phyloP scores from a whole-genome alignment of 92 coral and sea anemone genomes.

The Palythoa heliodiscus region DNA sequence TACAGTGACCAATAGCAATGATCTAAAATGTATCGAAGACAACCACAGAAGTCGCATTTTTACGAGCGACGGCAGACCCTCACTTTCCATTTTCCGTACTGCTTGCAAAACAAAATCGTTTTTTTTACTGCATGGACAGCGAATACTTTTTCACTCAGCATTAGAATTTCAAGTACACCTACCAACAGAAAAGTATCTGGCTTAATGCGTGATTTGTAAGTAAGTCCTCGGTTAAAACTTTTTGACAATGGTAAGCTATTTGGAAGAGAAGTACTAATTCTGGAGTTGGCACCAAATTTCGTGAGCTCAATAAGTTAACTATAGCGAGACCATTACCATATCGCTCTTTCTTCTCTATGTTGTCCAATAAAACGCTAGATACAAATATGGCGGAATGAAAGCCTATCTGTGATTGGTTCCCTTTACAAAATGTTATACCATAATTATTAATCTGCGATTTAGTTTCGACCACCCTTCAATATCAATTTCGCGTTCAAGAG shows the following conservation, averaged over 20 bases:
- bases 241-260: background rate
- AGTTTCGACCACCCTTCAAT: constrained; percentile 19
- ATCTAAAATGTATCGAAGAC: background rate
- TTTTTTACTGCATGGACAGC: background rate
- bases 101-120: background rate
- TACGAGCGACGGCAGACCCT: background rate
- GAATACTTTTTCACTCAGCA: background rate
- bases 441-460: constrained; percentile 33
- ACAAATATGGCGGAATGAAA: constrained; percentile 16
- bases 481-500: constrained; percentile 36
- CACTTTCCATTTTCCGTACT: background rate
- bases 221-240: background rate
- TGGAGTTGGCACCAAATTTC: constrained; percentile 13
- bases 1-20: background rate
- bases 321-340: too few relatives aligned
- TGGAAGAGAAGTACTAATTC: background rate
- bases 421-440: constrained; percentile 34
- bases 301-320: constrained; percentile 30
- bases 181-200: background rate
- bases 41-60: background rate
- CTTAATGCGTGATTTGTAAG: background rate
- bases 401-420: constrained; percentile 17
- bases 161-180: background rate
- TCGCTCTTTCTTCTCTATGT: background rate
- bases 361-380: constrained; percentile 4